These are phyloP conservation scores for Microtus richardsoni DNA, from an alignment of 2,113 vertebrate genomes.

Conservation along the genomic window DNA sequence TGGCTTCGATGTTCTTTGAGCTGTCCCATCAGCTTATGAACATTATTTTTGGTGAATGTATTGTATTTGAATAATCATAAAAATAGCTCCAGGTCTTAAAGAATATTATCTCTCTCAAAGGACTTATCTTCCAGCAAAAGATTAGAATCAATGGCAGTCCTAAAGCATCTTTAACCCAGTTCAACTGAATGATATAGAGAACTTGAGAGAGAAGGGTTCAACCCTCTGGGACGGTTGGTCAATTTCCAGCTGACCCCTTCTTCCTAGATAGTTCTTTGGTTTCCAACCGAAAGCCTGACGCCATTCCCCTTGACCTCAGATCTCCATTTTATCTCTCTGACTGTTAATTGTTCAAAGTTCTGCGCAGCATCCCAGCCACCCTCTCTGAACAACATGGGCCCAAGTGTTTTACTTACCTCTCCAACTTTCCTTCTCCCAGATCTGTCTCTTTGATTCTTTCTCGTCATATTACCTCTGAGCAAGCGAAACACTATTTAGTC, in stretches of 20 bases:
- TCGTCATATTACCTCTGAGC: background rate
- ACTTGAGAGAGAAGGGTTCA: background rate
- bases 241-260: background rate
- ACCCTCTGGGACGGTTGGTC: background rate
- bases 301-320: background rate
- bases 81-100: conserved; percentile 43
- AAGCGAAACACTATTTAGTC: background rate
- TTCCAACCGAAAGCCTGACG: background rate
- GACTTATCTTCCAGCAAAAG: conserved; percentile 48
- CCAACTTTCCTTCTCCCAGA: background rate
- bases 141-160: conserved; percentile 36
- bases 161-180: conserved; percentile 34
- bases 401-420: background rate
- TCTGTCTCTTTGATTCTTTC: background rate
- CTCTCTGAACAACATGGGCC: background rate
- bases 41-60: conserved; percentile 19
- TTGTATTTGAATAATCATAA: conserved; percentile 41
- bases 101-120: conserved; percentile 23
- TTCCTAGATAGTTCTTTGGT: background rate
- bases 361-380: background rate
- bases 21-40: background rate
- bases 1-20: conserved; percentile 23
- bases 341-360: background rate
- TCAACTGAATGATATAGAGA: background rate
- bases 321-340: background rate